Evolutionary conservation across 1,140 invertebrate genomes (phyloP).

Genomic region (Zaprionus taronus): DNA sequence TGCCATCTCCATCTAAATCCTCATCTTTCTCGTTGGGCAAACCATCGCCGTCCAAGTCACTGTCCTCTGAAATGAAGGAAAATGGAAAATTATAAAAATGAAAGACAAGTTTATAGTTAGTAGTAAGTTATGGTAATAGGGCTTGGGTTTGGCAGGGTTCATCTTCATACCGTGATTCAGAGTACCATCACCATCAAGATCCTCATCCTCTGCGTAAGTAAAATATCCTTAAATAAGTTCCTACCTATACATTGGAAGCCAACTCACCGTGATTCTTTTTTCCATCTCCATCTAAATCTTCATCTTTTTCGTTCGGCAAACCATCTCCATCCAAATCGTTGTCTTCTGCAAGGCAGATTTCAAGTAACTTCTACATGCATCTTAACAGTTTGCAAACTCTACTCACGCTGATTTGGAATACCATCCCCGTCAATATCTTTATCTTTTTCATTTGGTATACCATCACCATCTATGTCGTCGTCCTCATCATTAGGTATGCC

Average conservation of each 20-base stretch:
- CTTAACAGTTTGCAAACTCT: neutral
- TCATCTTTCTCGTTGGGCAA: constrained; percentile 80
- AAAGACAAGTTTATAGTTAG: neutral
- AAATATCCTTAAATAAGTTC: constrained; percentile 21
- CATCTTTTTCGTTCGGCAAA: constrained; percentile 69
- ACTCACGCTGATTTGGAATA: constrained; percentile 61
- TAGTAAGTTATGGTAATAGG: neutral
- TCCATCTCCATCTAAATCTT: constrained; percentile 81
- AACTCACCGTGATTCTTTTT: constrained; percentile 60
- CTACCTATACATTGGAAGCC: constrained; percentile 32
- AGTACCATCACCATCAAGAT: constrained; percentile 75
- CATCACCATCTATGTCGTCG: constrained; percentile 78
- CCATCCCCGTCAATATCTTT: constrained; percentile 79
- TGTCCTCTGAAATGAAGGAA: constrained; percentile 38
- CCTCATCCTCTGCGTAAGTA: constrained; percentile 68
- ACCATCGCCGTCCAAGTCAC: constrained; percentile 68
- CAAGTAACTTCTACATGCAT: neutral
- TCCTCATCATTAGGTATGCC: constrained; percentile 70
- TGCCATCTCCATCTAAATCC: constrained; percentile 76
- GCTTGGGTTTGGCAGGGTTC: neutral
- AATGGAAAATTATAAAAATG: neutral
- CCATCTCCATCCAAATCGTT: constrained; percentile 80
- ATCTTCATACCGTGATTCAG: constrained; percentile 51
- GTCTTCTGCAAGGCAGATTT: constrained; percentile 51
- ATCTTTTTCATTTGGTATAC: constrained; percentile 74